phyloP scores from a whole-genome alignment of 35 echinoderm and acorn worm species.

The Heliocidaris tuberculata region DNA sequence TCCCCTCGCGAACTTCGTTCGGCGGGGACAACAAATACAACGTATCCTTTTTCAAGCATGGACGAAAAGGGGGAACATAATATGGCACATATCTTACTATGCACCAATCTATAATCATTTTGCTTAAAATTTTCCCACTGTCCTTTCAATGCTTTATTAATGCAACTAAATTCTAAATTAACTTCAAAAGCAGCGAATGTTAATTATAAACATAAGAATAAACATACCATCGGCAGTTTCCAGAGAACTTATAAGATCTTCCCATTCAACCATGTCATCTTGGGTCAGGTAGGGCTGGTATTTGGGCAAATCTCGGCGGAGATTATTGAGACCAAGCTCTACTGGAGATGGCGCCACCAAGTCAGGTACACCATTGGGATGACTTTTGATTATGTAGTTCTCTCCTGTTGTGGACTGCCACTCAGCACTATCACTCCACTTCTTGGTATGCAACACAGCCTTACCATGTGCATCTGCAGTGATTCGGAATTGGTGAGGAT shows the following conservation, averaged over 20 bases:
- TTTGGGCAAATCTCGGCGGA: slow-evolving; percentile 8
- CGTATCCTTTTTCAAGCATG: neutral
- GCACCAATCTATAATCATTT: too few relatives aligned
- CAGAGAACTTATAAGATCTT: neutral
- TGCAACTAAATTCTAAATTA: too few relatives aligned
- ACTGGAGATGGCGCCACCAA: neutral
- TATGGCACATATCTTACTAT: too few relatives aligned
- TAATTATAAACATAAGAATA: neutral
- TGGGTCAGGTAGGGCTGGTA: neutral
- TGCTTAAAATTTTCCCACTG: too few relatives aligned
- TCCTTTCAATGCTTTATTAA: too few relatives aligned
- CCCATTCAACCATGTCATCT: slow-evolving; percentile 8
- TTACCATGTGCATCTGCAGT: slow-evolving; percentile 33
- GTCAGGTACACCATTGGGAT: slow-evolving; percentile 7
- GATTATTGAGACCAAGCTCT: neutral
- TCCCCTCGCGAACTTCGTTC: too few relatives aligned
- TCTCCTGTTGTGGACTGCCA: slow-evolving; percentile 8
- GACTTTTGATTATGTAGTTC: neutral
- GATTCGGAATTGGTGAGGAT: slow-evolving; percentile 50
- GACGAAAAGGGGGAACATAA: too few relatives aligned
- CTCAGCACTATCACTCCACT: neutral
- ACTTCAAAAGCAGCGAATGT: too few relatives aligned
- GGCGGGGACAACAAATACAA: too few relatives aligned
- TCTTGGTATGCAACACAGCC: neutral
- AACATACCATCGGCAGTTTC: neutral